These are phyloP conservation scores for Pteria penguin DNA, from an alignment of 2,888 invertebrate species.

Conservation along the genomic window DNA sequence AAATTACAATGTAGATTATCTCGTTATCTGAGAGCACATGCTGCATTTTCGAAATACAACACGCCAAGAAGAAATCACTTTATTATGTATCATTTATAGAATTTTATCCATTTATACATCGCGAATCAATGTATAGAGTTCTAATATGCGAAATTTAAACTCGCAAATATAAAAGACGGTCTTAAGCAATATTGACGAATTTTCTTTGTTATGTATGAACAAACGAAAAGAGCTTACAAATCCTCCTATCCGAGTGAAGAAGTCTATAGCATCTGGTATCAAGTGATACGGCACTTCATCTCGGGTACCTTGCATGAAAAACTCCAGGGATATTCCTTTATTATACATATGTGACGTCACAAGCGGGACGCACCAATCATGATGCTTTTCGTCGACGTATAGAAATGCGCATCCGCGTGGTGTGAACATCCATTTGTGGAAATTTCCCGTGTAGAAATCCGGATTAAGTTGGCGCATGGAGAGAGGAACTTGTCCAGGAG, in stretches of 20 bases:
- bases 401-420: slow-evolving; percentile 72
- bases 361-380: slow-evolving; percentile 53
- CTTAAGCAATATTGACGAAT: no score
- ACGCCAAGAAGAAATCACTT: no score
- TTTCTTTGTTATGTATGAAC: no score
- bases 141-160: no score
- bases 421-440: no score
- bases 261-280: slow-evolving; percentile 52
- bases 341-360: slow-evolving; percentile 57
- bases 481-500: slow-evolving; percentile 71
- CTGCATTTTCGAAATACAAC: no score
- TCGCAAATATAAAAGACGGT: no score
- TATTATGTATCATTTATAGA: no score
- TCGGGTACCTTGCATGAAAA: slow-evolving; percentile 58
- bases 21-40: no score
- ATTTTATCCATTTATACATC: no score
- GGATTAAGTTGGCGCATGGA: slow-evolving; percentile 67
- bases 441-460: slow-evolving; percentile 73
- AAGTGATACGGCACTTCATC: slow-evolving; percentile 57
- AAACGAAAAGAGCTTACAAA: slow-evolving; percentile 48
- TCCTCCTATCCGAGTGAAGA: slow-evolving; percentile 64
- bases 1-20: no score
- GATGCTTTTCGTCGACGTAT: slow-evolving; percentile 60
- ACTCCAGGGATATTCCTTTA: slow-evolving; percentile 53
- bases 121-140: no score